Evolutionary conservation across 2,113 vertebrate species (phyloP).

Genomic region (Cyprinodon tularosa): DNA sequence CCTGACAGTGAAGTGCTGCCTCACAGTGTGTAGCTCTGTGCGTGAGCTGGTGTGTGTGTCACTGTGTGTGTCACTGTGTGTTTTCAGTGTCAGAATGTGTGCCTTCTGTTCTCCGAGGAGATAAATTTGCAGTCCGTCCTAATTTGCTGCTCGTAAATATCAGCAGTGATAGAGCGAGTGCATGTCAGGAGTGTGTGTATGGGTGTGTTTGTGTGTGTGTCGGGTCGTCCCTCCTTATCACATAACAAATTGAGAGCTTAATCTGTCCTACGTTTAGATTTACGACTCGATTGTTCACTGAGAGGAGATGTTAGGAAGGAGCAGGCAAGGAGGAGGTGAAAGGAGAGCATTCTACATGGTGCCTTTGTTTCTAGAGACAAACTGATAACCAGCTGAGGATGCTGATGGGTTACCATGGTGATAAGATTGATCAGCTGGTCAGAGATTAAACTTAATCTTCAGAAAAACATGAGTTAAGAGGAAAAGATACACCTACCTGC

Average conservation of each 20-base stretch:
- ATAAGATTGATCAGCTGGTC: slow-evolving; percentile 23
- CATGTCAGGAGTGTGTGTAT: slow-evolving; percentile 1
- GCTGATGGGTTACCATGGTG: slow-evolving; percentile 10
- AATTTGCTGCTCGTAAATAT: slow-evolving; percentile 59
- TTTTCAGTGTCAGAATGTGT: slow-evolving; percentile 8
- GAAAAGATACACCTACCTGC: not conserved
- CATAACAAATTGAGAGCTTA: slow-evolving; percentile 59
- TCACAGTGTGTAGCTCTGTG: slow-evolving; percentile 58
- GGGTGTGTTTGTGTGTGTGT: slow-evolving; percentile 8
- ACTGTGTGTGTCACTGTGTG: slow-evolving; percentile 33
- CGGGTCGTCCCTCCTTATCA: slow-evolving; percentile 41
- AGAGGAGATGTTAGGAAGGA: not conserved
- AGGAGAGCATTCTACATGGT: not conserved
- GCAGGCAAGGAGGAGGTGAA: not conserved
- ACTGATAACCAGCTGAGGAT: slow-evolving; percentile 11
- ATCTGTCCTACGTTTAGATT: slow-evolving; percentile 55
- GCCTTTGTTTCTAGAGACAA: slow-evolving; percentile 20
- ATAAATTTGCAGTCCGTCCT: slow-evolving; percentile 49
- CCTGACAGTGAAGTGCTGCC: slow-evolving; percentile 44
- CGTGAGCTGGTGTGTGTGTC: slow-evolving; percentile 3
- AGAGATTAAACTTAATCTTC: slow-evolving; percentile 34
- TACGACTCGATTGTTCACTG: slow-evolving; percentile 21
- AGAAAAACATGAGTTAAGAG: slow-evolving; percentile 6
- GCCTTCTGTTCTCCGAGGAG: slow-evolving; percentile 40
- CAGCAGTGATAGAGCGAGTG: slow-evolving; percentile 10